A percentile compares a stretch with the other conserved stretches of the same genome.
phyloP scores from a whole-genome alignment of 2,113 vertebrate species.

The Geococcyx californianus region DNA sequence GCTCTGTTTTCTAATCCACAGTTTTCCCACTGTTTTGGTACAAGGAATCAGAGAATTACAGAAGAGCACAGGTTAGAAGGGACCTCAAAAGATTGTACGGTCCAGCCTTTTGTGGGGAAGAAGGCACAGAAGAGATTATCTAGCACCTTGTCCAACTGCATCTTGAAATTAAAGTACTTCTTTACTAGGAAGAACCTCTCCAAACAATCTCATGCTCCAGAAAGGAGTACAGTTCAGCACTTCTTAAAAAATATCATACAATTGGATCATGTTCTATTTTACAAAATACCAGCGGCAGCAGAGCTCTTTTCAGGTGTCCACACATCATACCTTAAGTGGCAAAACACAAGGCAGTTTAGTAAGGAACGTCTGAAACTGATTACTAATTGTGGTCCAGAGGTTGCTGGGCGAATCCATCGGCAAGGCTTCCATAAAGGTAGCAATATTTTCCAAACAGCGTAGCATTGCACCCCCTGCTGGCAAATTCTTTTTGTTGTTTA shows the following conservation, averaged over 20 bases:
- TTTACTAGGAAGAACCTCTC: too few species aligned
- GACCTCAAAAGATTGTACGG: too few species aligned
- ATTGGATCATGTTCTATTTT: too few species aligned
- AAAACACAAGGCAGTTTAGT: slow-evolving; percentile 94
- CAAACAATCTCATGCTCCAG: too few species aligned
- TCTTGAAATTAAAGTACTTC: too few species aligned
- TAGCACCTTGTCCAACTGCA: too few species aligned
- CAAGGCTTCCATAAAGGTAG: slow-evolving; percentile 96
- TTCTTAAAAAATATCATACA: too few species aligned
- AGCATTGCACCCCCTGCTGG: slow-evolving; percentile 97
- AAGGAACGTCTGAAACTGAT: slow-evolving; percentile 98
- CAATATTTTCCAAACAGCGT: slow-evolving; percentile 97
- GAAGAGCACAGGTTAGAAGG: too few species aligned
- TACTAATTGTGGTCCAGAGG: slow-evolving; percentile 97
- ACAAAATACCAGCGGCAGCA: background rate
- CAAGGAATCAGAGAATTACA: background rate
- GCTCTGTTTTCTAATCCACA: background rate
- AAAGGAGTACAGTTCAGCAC: too few species aligned
- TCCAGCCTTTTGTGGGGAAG: too few species aligned
- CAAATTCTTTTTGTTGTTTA: slow-evolving; percentile 98
- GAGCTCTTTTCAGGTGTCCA: background rate
- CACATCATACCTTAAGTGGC: slow-evolving; percentile 89
- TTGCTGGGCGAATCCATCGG: slow-evolving; percentile 99
- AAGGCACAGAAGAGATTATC: too few species aligned
- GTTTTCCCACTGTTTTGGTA: background rate